These are phyloP conservation scores for Phyllotis vaccarum DNA, from an alignment of 2,797 vertebrate genomes.

Conservation along the genomic window DNA sequence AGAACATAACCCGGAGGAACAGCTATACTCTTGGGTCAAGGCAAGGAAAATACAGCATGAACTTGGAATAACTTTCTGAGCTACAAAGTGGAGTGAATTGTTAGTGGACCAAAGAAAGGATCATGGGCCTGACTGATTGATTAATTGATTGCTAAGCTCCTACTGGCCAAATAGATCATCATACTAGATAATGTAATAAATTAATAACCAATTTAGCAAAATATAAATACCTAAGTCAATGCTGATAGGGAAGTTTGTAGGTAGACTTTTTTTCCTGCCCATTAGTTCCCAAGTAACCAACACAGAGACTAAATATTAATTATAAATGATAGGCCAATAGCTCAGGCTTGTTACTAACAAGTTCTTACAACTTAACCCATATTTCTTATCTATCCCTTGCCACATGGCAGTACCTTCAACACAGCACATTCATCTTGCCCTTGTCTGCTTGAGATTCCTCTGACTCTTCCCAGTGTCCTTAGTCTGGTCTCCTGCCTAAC, in stretches of 20 bases:
- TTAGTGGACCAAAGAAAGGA: not conserved
- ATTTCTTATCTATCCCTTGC: too few species aligned
- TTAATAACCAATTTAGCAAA: constrained; percentile 22
- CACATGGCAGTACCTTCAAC: too few species aligned
- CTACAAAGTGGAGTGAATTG: not conserved
- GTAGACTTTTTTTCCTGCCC: not conserved
- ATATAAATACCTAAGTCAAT: not conserved
- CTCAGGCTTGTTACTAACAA: too few species aligned
- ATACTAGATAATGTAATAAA: not conserved
- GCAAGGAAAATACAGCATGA: not conserved
- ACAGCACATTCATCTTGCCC: too few species aligned
- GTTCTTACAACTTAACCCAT: too few species aligned
- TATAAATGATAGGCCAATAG: too few species aligned
- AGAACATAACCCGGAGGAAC: not conserved
- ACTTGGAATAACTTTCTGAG: not conserved
- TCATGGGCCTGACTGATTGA: not conserved
- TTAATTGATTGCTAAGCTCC: not conserved
- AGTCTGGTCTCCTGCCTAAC: not conserved
- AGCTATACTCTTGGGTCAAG: not conserved
- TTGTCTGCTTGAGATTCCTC: not conserved
- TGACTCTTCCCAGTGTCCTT: not conserved
- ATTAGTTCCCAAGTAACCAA: not conserved
- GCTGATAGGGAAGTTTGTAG: not conserved
- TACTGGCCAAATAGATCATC: not conserved
- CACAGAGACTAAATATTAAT: not conserved